Evolutionary conservation across 2,797 vertebrate species (phyloP).

Genomic region (Pseudomugil tenellus): DNA sequence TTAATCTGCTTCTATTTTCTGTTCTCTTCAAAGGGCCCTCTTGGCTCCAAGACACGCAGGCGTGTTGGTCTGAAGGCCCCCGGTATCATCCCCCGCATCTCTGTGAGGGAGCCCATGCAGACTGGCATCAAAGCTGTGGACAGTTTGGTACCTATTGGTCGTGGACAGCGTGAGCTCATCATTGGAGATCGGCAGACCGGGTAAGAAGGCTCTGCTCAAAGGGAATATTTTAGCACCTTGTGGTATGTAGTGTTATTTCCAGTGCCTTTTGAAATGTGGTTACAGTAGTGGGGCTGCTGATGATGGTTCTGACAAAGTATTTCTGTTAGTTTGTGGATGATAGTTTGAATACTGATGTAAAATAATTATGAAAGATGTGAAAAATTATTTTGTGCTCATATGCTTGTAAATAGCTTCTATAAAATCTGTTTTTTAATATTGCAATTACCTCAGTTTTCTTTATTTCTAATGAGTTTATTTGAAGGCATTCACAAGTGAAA

Average conservation of each 20-base stretch:
- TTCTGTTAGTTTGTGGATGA: neutral
- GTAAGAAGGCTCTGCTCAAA: constrained; percentile 76
- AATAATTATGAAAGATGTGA: neutral
- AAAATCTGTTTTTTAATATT: neutral
- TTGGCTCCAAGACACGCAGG: constrained; percentile 85
- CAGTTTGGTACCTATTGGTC: constrained; percentile 95
- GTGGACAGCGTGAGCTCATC: constrained; percentile 97
- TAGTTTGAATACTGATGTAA: neutral
- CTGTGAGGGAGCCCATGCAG: constrained; percentile 96
- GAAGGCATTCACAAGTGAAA: neutral
- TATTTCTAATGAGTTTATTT: neutral
- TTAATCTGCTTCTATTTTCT: neutral
- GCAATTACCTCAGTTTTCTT: neutral
- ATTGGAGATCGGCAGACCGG: constrained; percentile 97
- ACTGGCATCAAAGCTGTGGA: constrained; percentile 98
- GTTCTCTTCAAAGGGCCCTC: constrained; percentile 81
- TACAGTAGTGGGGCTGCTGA: neutral
- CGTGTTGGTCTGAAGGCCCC: constrained; percentile 95
- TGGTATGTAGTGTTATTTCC: constrained; percentile 23
- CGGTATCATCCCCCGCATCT: constrained; percentile 95
- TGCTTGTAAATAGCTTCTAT: neutral
- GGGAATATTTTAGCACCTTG: constrained; percentile 22
- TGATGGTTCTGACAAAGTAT: neutral
- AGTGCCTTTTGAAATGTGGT: neutral
- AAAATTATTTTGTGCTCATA: neutral